Evolutionary conservation across 1,140 invertebrate genomes (phyloP).

Genomic region (Halesus radiatus): DNA sequence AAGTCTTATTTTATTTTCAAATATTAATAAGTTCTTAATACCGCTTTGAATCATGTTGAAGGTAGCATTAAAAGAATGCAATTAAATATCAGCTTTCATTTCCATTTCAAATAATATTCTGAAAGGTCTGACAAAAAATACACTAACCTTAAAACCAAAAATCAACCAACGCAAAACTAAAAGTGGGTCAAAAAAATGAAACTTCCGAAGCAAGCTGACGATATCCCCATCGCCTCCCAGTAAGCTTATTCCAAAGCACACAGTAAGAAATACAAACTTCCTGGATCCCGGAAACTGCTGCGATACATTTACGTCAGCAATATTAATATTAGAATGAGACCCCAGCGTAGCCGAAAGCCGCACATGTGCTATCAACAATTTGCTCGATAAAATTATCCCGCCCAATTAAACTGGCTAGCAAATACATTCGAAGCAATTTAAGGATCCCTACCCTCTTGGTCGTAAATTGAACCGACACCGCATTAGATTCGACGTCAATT

Average conservation of each 20-base stretch:
- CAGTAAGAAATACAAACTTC: constrained; percentile 1
- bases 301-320: neutral
- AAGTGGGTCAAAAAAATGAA: neutral
- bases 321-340: neutral
- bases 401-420: constrained; percentile 12
- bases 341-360: neutral
- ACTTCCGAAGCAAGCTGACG: neutral
- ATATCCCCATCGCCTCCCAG: neutral
- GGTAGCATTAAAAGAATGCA: too few species aligned
- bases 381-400: neutral
- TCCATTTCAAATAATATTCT: too few species aligned
- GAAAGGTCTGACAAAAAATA: too few species aligned
- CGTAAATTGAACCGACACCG: constrained; percentile 28
- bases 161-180: too few species aligned
- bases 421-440: constrained; percentile 15
- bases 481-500: constrained; percentile 27
- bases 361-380: neutral
- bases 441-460: neutral
- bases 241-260: neutral
- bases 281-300: neutral
- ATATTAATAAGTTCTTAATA: too few species aligned
- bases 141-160: too few species aligned
- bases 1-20: too few species aligned
- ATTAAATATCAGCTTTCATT: too few species aligned
- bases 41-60: too few species aligned